A percentile compares a stretch with the other conserved stretches of the same genome.
Conservation (phyloP, 2,888 invertebrate species). For the Drosophila birchii region DNA sequence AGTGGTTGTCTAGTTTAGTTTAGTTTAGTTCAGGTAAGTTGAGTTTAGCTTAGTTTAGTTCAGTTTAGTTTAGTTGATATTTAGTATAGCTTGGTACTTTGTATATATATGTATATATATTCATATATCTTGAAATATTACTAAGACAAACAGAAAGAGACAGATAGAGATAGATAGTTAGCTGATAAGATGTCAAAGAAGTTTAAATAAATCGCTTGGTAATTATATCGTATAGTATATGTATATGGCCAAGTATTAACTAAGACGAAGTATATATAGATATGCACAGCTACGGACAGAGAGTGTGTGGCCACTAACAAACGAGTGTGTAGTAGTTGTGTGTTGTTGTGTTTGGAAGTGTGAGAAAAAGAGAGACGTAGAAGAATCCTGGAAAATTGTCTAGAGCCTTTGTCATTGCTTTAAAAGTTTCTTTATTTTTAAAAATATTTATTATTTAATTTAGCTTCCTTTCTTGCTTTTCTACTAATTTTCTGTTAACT, state of each 20-base stretch:
- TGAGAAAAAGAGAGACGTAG: neutral
- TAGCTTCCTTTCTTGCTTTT: too few relatives aligned
- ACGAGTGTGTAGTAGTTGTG: conserved; percentile 9
- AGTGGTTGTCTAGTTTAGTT: conserved; percentile 39
- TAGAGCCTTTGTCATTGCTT: neutral
- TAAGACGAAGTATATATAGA: conserved; percentile 29
- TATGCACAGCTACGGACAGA: conserved; percentile 36
- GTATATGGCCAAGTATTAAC: conserved; percentile 40
- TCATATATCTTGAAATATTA: conserved; percentile 57
- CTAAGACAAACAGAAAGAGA: conserved; percentile 46
- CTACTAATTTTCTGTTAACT: neutral
- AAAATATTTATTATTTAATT: too few relatives aligned
- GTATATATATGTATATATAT: conserved; percentile 49
- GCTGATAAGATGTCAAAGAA: conserved; percentile 44
- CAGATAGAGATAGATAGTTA: conserved; percentile 32
- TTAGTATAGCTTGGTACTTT: conserved; percentile 49
- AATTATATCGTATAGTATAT: conserved; percentile 35
- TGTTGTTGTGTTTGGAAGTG: neutral
- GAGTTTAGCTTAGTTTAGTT: conserved; percentile 19
- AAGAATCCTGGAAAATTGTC: neutral
- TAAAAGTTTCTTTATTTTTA: neutral
- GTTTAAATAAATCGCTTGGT: conserved; percentile 57
- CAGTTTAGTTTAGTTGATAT: conserved; percentile 42
- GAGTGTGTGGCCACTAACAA: conserved; percentile 19
- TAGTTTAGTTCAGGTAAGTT: conserved; percentile 25